These are phyloP conservation scores for Octomys mimax DNA, from an alignment of 2,797 vertebrate species.

Conservation along the genomic window DNA sequence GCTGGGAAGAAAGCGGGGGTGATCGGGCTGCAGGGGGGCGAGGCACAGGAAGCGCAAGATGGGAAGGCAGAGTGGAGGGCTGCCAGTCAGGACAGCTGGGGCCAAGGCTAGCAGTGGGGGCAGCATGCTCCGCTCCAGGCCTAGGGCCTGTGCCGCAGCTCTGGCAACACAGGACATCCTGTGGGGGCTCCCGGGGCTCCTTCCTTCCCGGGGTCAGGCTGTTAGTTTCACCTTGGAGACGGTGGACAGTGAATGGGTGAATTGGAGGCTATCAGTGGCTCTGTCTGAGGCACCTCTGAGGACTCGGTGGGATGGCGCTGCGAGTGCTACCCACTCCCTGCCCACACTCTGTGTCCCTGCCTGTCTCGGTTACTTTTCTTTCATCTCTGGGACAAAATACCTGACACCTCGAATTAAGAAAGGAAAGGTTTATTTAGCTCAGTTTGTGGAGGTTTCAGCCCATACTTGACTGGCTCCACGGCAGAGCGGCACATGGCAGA, in stretches of 20 bases:
- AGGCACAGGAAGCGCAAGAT: neutral
- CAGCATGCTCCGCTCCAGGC: neutral
- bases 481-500: too few species aligned
- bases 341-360: neutral
- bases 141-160: neutral
- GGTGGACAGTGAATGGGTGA: rapidly evolving
- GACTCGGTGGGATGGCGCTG: neutral
- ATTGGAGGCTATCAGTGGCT: too few species aligned
- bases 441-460: too few species aligned
- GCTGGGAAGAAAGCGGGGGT: neutral
- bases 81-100: neutral
- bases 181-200: too few species aligned
- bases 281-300: neutral
- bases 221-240: neutral
- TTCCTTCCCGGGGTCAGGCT: neutral
- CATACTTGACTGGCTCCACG: too few species aligned
- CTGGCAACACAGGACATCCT: too few species aligned
- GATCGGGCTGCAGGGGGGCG: neutral
- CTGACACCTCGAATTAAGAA: too few species aligned
- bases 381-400: too few species aligned
- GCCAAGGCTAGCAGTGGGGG: neutral
- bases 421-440: too few species aligned
- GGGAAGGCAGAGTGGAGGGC: neutral
- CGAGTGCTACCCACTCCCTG: neutral
- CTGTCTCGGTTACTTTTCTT: too few species aligned